Conservation (phyloP, 2,888 invertebrate species). For the Chrysolina americana region DNA sequence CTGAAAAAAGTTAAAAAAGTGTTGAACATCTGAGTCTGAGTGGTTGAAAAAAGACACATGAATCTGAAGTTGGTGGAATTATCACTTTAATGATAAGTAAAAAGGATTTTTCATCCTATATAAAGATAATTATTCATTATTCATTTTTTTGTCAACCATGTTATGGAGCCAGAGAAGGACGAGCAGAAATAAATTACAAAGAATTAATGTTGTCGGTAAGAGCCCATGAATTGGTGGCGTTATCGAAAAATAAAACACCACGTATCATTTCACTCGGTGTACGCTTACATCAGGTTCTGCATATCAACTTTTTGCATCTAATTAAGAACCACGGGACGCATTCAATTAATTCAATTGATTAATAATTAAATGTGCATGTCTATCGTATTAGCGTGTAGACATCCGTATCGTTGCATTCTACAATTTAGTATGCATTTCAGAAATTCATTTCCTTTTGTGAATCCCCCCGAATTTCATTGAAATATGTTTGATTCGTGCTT, state of each 20-base stretch:
- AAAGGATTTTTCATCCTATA: no score
- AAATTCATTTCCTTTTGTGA: neutral
- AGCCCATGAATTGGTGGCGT: neutral
- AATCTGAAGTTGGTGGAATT: no score
- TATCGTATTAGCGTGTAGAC: slow-evolving; percentile 10
- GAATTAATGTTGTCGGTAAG: slow-evolving; percentile 3
- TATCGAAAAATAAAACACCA: slow-evolving; percentile 13
- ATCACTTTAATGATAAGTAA: no score
- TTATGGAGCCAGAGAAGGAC: no score
- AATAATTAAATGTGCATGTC: slow-evolving; percentile 31
- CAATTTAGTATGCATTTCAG: slow-evolving; percentile 17
- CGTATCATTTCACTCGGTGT: slow-evolving; percentile 1
- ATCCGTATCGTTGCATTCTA: slow-evolving; percentile 1
- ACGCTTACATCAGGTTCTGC: slow-evolving; percentile 18
- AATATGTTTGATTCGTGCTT: neutral
- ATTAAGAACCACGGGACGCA: slow-evolving; percentile 26
- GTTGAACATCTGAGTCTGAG: no score
- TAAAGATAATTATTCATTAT: no score
- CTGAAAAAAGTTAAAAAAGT: no score
- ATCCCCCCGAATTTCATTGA: neutral
- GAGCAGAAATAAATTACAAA: neutral
- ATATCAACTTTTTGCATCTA: slow-evolving; percentile 26
- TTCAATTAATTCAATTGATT: slow-evolving; percentile 29
- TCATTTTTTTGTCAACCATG: no score
- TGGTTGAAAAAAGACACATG: no score